Conservation (phyloP, 2,113 vertebrate genomes). For the Tiliqua scincoides region DNA sequence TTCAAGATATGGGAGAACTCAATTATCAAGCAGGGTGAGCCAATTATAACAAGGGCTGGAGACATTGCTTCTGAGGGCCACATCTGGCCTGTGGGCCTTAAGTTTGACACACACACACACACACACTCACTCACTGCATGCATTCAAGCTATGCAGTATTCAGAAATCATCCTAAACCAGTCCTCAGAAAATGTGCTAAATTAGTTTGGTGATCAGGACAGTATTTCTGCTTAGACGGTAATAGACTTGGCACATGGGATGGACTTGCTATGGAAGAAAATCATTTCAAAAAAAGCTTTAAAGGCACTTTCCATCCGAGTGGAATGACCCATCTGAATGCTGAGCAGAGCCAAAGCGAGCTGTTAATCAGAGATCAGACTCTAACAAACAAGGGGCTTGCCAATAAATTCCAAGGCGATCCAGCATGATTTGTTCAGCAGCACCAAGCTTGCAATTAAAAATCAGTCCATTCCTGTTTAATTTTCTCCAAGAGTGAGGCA, state of each 20-base stretch:
- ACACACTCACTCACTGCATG: no score
- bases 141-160: background rate
- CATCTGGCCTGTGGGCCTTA: no score
- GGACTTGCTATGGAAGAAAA: constrained; percentile 51
- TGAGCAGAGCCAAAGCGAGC: constrained; percentile 56
- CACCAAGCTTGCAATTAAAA: constrained; percentile 69
- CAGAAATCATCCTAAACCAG: constrained; percentile 46
- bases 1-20: no score
- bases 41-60: no score
- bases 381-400: constrained; percentile 68
- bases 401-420: constrained; percentile 72
- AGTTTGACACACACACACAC: no score
- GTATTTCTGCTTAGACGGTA: constrained; percentile 62
- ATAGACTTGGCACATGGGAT: constrained; percentile 52
- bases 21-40: no score
- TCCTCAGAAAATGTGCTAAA: constrained; percentile 47
- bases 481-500: constrained; percentile 38
- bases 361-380: constrained; percentile 73
- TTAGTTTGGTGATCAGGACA: constrained; percentile 60
- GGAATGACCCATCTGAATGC: constrained; percentile 58
- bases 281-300: constrained; percentile 56
- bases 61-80: no score
- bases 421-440: constrained; percentile 56
- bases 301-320: constrained; percentile 57
- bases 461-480: constrained; percentile 45